phyloP scores from a whole-genome alignment of 2,888 invertebrate species.

The Agonopterix alstromeriana region DNA sequence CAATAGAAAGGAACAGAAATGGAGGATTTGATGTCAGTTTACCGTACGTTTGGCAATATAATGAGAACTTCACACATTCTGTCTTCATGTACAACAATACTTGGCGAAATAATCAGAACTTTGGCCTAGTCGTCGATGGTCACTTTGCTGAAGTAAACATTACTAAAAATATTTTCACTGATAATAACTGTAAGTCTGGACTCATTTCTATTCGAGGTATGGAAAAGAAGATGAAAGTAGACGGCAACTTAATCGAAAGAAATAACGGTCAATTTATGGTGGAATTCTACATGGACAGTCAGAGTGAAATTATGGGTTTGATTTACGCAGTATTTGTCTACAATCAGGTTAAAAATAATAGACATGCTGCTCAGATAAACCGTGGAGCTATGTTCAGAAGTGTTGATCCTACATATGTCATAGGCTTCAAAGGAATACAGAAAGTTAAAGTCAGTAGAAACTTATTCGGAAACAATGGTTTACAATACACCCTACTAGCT shows the following conservation, averaged over 20 bases:
- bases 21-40: conserved; percentile 93
- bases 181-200: conserved; percentile 89
- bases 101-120: conserved; percentile 90
- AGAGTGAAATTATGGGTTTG: conserved; percentile 93
- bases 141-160: conserved; percentile 95
- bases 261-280: conserved; percentile 91
- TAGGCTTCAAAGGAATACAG: conserved; percentile 96
- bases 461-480: conserved; percentile 87
- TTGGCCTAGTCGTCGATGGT: conserved; percentile 91
- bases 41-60: conserved; percentile 97
- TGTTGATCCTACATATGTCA: conserved; percentile 85
- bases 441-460: conserved; percentile 94
- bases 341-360: conserved; percentile 87
- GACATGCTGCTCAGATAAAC: conserved; percentile 50
- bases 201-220: conserved; percentile 91
- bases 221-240: conserved; percentile 95
- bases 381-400: conserved; percentile 50
- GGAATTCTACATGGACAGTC: conserved; percentile 92
- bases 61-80: conserved; percentile 95
- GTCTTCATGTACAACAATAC: conserved; percentile 91
- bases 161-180: conserved; percentile 88
- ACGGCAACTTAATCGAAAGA: conserved; percentile 85
- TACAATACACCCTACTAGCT: conserved; percentile 94
- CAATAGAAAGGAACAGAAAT: conserved; percentile 88
- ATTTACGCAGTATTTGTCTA: conserved; percentile 87